Evolutionary conservation across 2,113 vertebrate species (phyloP), one percentile per base, ranked within the genome.

Genomic region (Oxyruncus cristatus): DNA sequence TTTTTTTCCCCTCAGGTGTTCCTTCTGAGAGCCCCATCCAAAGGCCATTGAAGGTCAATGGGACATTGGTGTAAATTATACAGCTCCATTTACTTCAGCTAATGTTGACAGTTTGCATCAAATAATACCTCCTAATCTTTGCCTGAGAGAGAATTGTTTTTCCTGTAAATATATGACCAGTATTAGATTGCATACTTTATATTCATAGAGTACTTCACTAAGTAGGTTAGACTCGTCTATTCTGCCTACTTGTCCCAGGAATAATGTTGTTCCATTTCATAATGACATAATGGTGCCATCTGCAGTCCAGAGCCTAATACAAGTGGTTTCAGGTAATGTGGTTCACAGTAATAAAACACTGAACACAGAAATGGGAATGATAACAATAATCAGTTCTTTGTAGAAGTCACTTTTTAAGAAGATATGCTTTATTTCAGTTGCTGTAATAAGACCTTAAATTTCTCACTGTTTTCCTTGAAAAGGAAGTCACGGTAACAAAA

Each of bases 261-360:
- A 74, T 84, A 67, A 85, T 77, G 46, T 87, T 82, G 39, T 74
- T 91, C 76, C 35, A 5, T 71, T 92, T 85, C 93, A 91, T 89
- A 89, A 84, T 88, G 90, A 95, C 92, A 93, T 95, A 87, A 92
- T 80, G 76, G 83, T 91, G 95, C 90, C 89, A 94, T 71, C 96
- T 94, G 72, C 89, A 89, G 72, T 79, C 83, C 67, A 67, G 82
- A 89, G 35, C 30, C 58, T 53, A 86, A 10, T 23, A 46, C 33
- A n/a, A 73, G 8, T 87, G 55, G 32, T 67, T 94, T 95, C 56
- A 35, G 77, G 42, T 56, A 42, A 71, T 21, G 70, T 82, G 22
- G 32, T 39, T 92, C 41, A 49, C 41, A 39, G 10, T 50, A 80
- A 32, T 65, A 73, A 83, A 76, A 53, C 30, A 15, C 7, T 53